Conservation (phyloP, 1,140 invertebrate genomes). For the Acromyrmex heyeri region DNA sequence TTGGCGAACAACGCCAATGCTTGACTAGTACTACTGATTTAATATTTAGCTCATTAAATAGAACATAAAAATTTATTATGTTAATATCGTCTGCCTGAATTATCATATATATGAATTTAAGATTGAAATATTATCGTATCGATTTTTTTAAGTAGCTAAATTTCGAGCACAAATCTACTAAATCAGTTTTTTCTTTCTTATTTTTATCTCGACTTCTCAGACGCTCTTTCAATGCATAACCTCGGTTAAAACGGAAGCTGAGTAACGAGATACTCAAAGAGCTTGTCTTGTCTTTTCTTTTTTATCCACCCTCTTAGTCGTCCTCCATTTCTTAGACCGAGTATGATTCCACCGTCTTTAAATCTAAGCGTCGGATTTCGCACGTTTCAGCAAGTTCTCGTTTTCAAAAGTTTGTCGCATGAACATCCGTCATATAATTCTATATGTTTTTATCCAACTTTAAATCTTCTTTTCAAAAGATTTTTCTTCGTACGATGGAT, state of each 20-base stretch:
- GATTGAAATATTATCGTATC: slow-evolving; percentile 35
- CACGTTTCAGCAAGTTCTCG: slow-evolving; percentile 60
- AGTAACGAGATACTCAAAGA: slow-evolving; percentile 73
- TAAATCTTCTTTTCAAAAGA: not conserved
- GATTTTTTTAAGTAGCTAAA: slow-evolving; percentile 66
- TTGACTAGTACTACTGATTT: not conserved
- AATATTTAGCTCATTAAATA: not conserved
- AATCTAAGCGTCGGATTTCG: slow-evolving; percentile 60
- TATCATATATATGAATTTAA: not conserved
- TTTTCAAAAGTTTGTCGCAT: slow-evolving; percentile 20
- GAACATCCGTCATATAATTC: slow-evolving; percentile 17
- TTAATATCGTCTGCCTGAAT: slow-evolving; percentile 3
- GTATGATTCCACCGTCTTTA: slow-evolving; percentile 57
- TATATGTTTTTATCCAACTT: slow-evolving; percentile 5
- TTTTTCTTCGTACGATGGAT: not conserved
- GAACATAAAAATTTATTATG: slow-evolving; percentile 8
- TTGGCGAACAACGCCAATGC: not conserved
- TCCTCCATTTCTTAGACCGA: not conserved
- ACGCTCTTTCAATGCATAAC: slow-evolving; percentile 57
- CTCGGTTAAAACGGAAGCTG: slow-evolving; percentile 61
- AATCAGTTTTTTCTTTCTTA: slow-evolving; percentile 70
- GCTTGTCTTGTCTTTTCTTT: slow-evolving; percentile 34
- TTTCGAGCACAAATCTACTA: slow-evolving; percentile 71
- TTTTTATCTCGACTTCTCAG: slow-evolving; percentile 29
- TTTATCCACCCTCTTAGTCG: slow-evolving; percentile 17